Percentiles rank a stretch among this genome's conserved stretches.
Evolutionary conservation across 1,140 invertebrate genomes (phyloP).

Genomic region (Charaxes varanes): DNA sequence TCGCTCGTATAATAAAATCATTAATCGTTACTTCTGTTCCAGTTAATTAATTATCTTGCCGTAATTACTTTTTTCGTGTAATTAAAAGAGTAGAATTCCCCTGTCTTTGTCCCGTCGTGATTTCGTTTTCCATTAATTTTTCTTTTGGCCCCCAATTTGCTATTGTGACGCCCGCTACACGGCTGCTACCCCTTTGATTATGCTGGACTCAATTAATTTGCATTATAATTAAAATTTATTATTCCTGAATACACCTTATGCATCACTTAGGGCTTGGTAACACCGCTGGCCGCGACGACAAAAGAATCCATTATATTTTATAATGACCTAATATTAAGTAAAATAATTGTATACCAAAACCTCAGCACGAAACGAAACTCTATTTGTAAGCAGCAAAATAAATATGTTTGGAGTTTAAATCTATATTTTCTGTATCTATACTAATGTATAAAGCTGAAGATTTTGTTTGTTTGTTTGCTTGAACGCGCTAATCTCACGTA

Average conservation of each 20-base stretch:
- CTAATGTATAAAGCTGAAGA: no score
- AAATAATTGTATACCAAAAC: neutral
- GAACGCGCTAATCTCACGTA: no score
- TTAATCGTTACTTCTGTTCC: slow-evolving; percentile 74
- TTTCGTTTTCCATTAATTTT: slow-evolving; percentile 74
- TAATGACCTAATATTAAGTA: neutral
- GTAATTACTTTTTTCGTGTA: slow-evolving; percentile 74
- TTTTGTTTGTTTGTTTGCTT: no score
- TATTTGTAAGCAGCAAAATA: no score
- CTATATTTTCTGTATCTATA: no score
- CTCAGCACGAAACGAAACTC: no score
- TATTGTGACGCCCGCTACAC: slow-evolving; percentile 60
- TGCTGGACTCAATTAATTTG: slow-evolving; percentile 66
- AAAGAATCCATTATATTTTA: slow-evolving; percentile 17
- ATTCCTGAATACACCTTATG: slow-evolving; percentile 35
- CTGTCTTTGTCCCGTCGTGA: slow-evolving; percentile 70
- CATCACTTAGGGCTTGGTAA: slow-evolving; percentile 16
- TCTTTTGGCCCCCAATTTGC: slow-evolving; percentile 69
- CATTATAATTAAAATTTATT: slow-evolving; percentile 68
- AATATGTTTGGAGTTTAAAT: no score
- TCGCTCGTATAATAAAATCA: slow-evolving; percentile 73
- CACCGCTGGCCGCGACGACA: slow-evolving; percentile 9
- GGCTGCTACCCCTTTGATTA: slow-evolving; percentile 68
- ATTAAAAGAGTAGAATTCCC: slow-evolving; percentile 73
- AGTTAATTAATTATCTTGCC: slow-evolving; percentile 74